Base-by-base conservation (phyloP, 2,888 invertebrate genomes). In the Andrena dorsata region DNA sequence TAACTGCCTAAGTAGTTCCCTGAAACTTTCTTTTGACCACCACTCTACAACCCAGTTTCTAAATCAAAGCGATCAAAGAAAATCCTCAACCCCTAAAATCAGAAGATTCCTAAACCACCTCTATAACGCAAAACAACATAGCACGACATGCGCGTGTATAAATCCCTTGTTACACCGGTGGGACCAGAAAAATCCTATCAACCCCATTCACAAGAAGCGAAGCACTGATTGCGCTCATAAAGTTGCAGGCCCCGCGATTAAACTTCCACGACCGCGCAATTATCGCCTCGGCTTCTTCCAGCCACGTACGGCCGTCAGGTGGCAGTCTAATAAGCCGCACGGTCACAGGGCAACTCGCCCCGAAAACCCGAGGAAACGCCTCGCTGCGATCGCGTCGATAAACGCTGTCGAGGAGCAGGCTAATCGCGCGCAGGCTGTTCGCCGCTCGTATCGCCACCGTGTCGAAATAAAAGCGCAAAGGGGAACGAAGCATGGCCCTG, bases 391-490 rank as follows among this genome's bases (percentile, higher is more conserved):
- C 49, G 58, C 32, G 13, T 32, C 77, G 69, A 79, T 76, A 65
- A 70, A 77, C 41, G 23, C 35, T 23, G 41, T n/a, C 72, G 16
- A 2, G 23, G 16, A 30, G 70, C 26, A 30, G 16, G 20, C 23
- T 20, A 20, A 60, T 51, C 64, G 66, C 13, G 26, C 41, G 32
- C 16, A 47, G 28, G 51, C 65, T 65, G 53, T 60, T 72, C 28
- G 47, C 73, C 13, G 51, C 30, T 65, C 49, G 32, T 80, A 85
- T 84, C 83, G 77, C 73, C 72, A 49, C 70, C 53, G 49, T 82
- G 84, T 61, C 76, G 71, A 87, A 88, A 88, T 89, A 86, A 89
- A 87, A 87, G 78, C 66, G 74, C 65, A 80, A 78, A 77, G 63
- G 30, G 56, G 51, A 35, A 26, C 61, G 72, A 68, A 73, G 63